Evolutionary conservation across 2,797 vertebrate genomes (phyloP), one percentile per base, ranked within the genome.

Genomic region (Eulemur coronatus): DNA sequence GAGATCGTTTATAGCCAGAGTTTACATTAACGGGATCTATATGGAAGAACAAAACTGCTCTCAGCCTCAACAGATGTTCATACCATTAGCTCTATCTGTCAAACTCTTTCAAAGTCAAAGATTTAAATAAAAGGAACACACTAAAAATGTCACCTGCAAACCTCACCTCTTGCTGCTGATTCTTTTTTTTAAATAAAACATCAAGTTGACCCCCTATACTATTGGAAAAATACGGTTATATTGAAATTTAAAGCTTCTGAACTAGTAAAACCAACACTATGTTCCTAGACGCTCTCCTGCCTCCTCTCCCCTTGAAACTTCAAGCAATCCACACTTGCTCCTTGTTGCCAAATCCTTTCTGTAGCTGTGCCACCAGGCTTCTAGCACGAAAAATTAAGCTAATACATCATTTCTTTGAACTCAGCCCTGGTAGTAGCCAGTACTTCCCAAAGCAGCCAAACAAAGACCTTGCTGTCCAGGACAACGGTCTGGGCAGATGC

Each of bases 161-260:
- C 8, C 28, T 43, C 24, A 33, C 7, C n/a, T 92, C 52, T 55
- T 41, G 67, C 14, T 92, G 11, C 55, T n/a, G 15, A 26, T 84
- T 10, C 89, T 43, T 82, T 4, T 43, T 35, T 46, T 57, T 38
- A 82, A 82, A 93, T 59, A 93, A 86, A 70, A 79, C 75, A 94
- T n/a, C 38, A 61, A 55, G 59, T 22, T 70, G n/a, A 84, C 72
- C 61, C 67, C 86, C 84, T 61, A 84, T 52, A 57, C 35, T 69
- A 15, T 14, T 97, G 61, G 78, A n/a, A 57, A 95, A 97, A 79
- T 50, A 91, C 1, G 30, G 18, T n/a, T 92, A 84, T 48, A 57
- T 5, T 70, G 86, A 95, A 89, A 96, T 85, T 22, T 81, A 69
- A 95, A 94, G 78, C n/a, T 86, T 89, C 57, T 92, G 22, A 96